Evolutionary conservation across 1,140 invertebrate species (phyloP).

Genomic region (Zaprionus davidi): DNA sequence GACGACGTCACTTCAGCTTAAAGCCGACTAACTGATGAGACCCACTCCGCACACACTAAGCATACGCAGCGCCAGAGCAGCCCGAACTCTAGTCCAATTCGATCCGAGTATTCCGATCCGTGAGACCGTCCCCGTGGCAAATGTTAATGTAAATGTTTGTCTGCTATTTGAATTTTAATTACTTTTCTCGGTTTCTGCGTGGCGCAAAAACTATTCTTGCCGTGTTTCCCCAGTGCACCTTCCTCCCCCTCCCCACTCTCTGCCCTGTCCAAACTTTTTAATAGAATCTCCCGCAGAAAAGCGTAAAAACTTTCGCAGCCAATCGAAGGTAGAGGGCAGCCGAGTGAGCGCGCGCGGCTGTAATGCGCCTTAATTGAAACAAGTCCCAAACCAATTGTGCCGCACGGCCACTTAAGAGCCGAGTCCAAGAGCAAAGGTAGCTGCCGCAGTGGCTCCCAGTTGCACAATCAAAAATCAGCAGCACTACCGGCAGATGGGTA

Average conservation of each 20-base stretch:
- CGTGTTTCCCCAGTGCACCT: not conserved
- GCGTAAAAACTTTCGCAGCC: conserved; percentile 72
- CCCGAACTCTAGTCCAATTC: not conserved
- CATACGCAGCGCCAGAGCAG: not conserved
- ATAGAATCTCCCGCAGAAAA: conserved; percentile 68
- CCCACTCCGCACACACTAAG: not conserved
- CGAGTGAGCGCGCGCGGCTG: conserved; percentile 38
- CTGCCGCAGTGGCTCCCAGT: conserved; percentile 68
- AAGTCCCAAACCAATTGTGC: conserved; percentile 81
- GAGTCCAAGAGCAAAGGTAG: conserved; percentile 52
- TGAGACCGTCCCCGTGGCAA: conserved; percentile 49
- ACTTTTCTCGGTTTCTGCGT: conserved; percentile 70
- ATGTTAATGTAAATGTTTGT: conserved; percentile 83
- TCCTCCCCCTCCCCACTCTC: conserved; percentile 13
- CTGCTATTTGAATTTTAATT: conserved; percentile 83
- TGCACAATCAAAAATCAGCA: conserved; percentile 80
- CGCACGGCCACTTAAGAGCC: conserved; percentile 68
- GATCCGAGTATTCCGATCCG: not conserved
- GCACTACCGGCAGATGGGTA: conserved; percentile 44
- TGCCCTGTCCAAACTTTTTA: conserved; percentile 67
- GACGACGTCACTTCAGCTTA: conserved; percentile 39
- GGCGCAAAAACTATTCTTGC: conserved; percentile 65
- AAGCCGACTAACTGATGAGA: conserved; percentile 46
- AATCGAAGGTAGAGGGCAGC: conserved; percentile 55
- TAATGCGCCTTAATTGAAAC: conserved; percentile 84